phyloP scores from a whole-genome alignment of 1,140 invertebrate genomes.

The Drosophila arawakana region DNA sequence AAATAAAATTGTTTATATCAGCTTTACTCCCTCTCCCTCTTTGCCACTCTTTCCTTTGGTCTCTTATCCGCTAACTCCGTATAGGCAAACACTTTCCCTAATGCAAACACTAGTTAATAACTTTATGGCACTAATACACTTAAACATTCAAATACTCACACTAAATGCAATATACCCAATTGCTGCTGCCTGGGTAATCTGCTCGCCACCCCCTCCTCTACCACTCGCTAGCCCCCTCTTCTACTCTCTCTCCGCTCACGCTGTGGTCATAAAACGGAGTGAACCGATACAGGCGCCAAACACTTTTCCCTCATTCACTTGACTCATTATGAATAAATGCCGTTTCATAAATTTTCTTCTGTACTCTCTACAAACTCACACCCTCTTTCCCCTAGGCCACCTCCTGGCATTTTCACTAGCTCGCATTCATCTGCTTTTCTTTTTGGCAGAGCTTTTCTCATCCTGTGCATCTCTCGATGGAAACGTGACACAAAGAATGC shows the following conservation, averaged over 20 bases:
- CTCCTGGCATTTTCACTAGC: conserved; percentile 15
- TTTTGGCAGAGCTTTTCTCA: conserved; percentile 32
- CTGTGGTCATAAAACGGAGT: conserved; percentile 48
- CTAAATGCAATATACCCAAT: conserved; percentile 56
- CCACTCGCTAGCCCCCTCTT: too few species aligned
- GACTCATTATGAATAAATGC: conserved; percentile 81
- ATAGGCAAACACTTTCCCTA: conserved; percentile 46
- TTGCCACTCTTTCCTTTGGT: not conserved
- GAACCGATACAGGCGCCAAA: conserved; percentile 71
- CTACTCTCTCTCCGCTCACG: too few species aligned
- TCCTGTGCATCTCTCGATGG: conserved; percentile 52
- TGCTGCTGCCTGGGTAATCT: conserved; percentile 34
- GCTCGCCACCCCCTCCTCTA: not conserved
- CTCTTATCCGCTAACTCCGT: not conserved
- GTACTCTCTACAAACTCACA: conserved; percentile 40
- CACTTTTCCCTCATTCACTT: conserved; percentile 67
- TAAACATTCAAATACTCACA: conserved; percentile 11
- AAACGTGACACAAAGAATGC: conserved; percentile 82
- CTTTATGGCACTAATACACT: conserved; percentile 63
- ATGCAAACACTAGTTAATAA: conserved; percentile 63
- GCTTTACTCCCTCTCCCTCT: not conserved
- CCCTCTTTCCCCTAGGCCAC: not conserved
- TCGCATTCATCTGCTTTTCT: conserved; percentile 9
- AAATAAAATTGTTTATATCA: too few species aligned
- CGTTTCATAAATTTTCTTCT: conserved; percentile 80